A percentile compares a stretch with the other conserved stretches of the same genome.
Conservation (phyloP, 2,113 vertebrate genomes). For the Piaya cayana region DNA sequence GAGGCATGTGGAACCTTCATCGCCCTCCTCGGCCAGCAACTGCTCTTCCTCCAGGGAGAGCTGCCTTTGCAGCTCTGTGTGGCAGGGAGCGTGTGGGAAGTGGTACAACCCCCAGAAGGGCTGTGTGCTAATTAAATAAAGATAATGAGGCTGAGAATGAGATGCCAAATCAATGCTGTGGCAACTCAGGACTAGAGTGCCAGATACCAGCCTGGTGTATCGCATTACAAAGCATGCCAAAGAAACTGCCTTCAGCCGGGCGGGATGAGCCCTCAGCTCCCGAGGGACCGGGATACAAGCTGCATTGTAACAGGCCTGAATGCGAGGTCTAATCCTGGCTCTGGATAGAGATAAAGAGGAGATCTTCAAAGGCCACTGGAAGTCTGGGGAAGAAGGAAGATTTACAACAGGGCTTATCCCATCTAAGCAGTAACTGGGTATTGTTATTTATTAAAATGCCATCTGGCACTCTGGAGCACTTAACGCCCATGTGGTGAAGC, state of each 20-base stretch:
- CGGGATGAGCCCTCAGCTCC: slow-evolving; percentile 41
- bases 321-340: slow-evolving; percentile 29
- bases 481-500: neutral
- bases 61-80: neutral
- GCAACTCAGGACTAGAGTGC: slow-evolving; percentile 42
- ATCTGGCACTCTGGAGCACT: slow-evolving; percentile 32
- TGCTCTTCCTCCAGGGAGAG: neutral
- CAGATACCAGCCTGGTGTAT: slow-evolving; percentile 44
- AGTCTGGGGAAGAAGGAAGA: slow-evolving; percentile 57
- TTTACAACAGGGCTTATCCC: slow-evolving; percentile 67
- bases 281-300: slow-evolving; percentile 8
- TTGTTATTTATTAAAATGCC: slow-evolving; percentile 67
- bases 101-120: slow-evolving; percentile 48
- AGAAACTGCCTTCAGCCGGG: slow-evolving; percentile 21
- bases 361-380: slow-evolving; percentile 67
- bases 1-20: neutral
- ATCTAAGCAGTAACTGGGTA: slow-evolving; percentile 55
- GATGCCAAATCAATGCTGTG: slow-evolving; percentile 67
- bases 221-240: slow-evolving; percentile 44
- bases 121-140: slow-evolving; percentile 63
- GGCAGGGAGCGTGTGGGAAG: slow-evolving; percentile 36
- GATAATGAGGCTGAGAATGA: slow-evolving; percentile 64
- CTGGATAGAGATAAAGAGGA: slow-evolving; percentile 60
- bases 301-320: slow-evolving; percentile 46
- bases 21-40: neutral